A percentile compares a stretch with the other conserved stretches of the same genome.
Conservation (phyloP, 1,140 invertebrate species). For the Asbolus verrucosus region DNA sequence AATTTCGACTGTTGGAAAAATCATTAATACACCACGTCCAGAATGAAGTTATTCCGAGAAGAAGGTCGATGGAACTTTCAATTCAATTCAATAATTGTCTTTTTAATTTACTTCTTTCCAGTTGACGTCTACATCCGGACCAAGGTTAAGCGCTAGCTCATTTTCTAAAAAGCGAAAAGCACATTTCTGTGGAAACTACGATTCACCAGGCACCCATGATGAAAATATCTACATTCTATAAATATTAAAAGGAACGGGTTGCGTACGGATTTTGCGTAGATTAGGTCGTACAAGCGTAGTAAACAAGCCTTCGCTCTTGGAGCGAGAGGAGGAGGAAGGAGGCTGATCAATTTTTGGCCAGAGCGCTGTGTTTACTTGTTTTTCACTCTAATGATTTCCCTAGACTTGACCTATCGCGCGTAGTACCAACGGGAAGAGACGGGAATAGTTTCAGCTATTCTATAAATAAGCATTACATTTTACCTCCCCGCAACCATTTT, state of each 20-base stretch:
- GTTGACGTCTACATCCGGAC: no score
- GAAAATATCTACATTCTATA: background rate
- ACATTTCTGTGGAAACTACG: no score
- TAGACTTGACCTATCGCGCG: slow-evolving; percentile 24
- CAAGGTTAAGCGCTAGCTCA: no score
- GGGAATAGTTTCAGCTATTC: slow-evolving; percentile 21
- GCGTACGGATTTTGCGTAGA: background rate
- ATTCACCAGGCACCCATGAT: background rate
- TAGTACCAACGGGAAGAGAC: slow-evolving; percentile 15
- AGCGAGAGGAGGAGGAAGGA: background rate
- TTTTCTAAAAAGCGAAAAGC: no score
- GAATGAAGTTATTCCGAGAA: no score
- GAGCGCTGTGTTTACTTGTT: background rate
- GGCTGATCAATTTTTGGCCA: background rate
- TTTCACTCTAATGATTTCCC: slow-evolving; percentile 11
- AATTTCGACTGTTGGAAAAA: no score
- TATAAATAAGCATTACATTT: slow-evolving; percentile 10
- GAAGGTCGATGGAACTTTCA: no score
- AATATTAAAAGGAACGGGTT: background rate
- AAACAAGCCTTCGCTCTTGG: background rate
- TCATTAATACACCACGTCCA: no score
- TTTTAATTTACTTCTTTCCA: no score
- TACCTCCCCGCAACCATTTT: slow-evolving; percentile 5
- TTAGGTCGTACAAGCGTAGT: background rate
- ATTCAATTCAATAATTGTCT: no score